These are phyloP conservation scores for Neotoma lepida DNA, from an alignment of 2,113 vertebrate genomes.

Conservation along the genomic window DNA sequence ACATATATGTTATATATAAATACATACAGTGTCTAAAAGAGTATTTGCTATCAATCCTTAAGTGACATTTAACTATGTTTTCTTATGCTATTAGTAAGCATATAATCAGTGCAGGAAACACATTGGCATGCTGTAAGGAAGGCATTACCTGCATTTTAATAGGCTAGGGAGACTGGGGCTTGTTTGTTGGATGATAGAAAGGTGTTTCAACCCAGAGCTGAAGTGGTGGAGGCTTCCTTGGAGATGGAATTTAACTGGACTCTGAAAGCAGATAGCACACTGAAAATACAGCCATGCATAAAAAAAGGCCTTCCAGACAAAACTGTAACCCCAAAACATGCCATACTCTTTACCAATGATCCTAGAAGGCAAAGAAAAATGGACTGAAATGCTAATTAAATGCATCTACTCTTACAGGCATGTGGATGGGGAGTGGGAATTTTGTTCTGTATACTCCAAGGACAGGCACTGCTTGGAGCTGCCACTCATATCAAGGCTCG, in stretches of 20 bases:
- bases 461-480: not conserved
- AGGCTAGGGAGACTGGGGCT: not conserved
- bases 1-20: not conserved
- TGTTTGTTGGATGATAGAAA: not conserved
- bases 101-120: not conserved
- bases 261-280: slow-evolving; percentile 2
- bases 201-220: not conserved
- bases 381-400: not conserved
- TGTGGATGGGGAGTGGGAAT: not conserved
- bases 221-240: not conserved
- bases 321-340: not conserved
- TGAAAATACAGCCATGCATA: not conserved
- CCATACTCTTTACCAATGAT: not conserved
- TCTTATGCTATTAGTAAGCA: not conserved
- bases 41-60: slow-evolving; percentile 6
- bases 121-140: not conserved
- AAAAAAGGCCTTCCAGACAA: not conserved
- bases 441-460: slow-evolving; percentile 31
- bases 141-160: slow-evolving; percentile 16
- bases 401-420: not conserved
- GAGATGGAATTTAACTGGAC: not conserved
- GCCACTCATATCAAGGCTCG: not conserved
- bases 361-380: not conserved
- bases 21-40: not conserved
- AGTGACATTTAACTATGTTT: not conserved